phyloP scores from a whole-genome alignment of 2,113 vertebrate genomes.

The Suncus etruscus region DNA sequence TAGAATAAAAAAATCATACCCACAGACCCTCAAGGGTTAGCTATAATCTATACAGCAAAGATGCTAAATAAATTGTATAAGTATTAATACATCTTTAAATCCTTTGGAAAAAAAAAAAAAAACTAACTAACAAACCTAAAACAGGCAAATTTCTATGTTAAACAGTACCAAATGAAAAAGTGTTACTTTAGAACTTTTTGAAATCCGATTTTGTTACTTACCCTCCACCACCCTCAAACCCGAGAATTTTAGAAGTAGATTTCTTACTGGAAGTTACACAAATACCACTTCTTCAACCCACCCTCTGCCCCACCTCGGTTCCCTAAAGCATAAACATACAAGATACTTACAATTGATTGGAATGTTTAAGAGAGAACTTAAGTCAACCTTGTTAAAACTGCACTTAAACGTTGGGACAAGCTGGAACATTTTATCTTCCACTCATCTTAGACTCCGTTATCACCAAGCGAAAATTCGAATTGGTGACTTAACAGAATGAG shows the following conservation, averaged over 20 bases:
- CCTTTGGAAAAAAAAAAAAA: no score
- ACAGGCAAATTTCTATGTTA: no score
- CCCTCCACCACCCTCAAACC: slow-evolving; percentile 65
- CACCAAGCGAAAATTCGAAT: slow-evolving; percentile 81
- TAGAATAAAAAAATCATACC: no score
- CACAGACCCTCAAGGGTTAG: no score
- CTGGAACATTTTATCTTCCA: slow-evolving; percentile 82
- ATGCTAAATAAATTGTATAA: no score
- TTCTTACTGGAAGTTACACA: slow-evolving; percentile 68
- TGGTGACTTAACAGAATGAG: slow-evolving; percentile 77
- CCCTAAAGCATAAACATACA: slow-evolving; percentile 83
- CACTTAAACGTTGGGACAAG: slow-evolving; percentile 81
- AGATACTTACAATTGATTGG: slow-evolving; percentile 83
- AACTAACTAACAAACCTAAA: no score
- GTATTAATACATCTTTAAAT: no score
- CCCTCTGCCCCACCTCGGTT: slow-evolving; percentile 78
- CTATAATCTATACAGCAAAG: no score
- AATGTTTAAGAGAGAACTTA: slow-evolving; percentile 82
- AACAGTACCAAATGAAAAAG: no score
- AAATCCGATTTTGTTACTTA: slow-evolving; percentile 70
- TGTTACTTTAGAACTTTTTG: slow-evolving; percentile 37
- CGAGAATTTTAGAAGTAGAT: slow-evolving; percentile 63
- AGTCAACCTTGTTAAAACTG: slow-evolving; percentile 83
- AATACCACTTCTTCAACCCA: slow-evolving; percentile 71
- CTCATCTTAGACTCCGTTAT: slow-evolving; percentile 83